Evolutionary conservation across 2,888 invertebrate genomes (phyloP), one percentile per base, ranked within the genome.

Genomic region (Eugnorisma glareosa): DNA sequence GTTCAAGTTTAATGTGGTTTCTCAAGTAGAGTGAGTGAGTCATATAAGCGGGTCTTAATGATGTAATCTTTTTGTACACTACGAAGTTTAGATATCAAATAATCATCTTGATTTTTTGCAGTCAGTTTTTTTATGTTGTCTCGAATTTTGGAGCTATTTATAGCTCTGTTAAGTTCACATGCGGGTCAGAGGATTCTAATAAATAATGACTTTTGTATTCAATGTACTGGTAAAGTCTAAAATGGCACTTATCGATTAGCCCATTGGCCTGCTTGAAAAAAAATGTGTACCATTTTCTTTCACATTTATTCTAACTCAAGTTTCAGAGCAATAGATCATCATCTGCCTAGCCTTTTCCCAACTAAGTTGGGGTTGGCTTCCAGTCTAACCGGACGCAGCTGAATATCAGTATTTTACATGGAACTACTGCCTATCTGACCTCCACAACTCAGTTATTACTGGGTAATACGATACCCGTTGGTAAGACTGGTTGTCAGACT

Each of bases 1-100:
- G 73, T 77, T 82, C 82, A 74, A 77, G 54, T 57, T 15, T 11
- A 13, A 43, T 57, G 77, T 82, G 68, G 82, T 74, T 67, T 71
- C 3, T 64, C 61, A 74, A 76, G 70, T 81, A n/a, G n/a, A n/a
- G n/a, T n/a, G n/a, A n/a, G n/a, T n/a, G 66, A 76, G 48, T 75
- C 67, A 81, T 63, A 54, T 18, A 81, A 59, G 40, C 13, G 11
- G 35, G 35, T 57, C 28, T 48, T 48, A 37, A 31, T 82, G 57
- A 68, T 63, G 48, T 48, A 37, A 59, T 45, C 45, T 54, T 45
- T 61, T 61, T 37, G 24, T 35, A 45, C 1, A 21, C 4, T 1
- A 31, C 31, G 43, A 37, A 15, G 31, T 63, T 40, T 18, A 51
- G 10, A 40, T 13, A 21, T 31, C 31, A 21, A 61, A 40, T 40